Conservation (phyloP, 2,888 invertebrate species). For the Cheilosia grossa region DNA sequence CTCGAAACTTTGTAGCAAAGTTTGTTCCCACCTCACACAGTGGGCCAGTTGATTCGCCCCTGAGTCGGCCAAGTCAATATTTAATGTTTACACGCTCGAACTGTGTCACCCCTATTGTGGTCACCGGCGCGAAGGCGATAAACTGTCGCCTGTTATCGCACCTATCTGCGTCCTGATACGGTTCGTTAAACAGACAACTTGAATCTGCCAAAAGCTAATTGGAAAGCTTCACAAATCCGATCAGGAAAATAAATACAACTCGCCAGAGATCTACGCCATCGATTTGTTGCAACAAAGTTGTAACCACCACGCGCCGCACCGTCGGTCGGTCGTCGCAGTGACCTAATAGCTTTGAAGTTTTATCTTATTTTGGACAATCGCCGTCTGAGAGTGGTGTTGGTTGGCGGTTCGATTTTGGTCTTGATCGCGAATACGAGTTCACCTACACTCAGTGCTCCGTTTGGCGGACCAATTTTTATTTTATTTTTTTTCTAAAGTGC, state of each 20-base stretch:
- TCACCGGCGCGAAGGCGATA: constrained; percentile 12
- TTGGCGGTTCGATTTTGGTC: constrained; percentile 42
- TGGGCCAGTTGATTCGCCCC: not conserved
- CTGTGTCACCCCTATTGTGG: not conserved
- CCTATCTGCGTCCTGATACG: constrained; percentile 27
- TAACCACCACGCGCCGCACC: not conserved
- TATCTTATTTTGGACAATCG: constrained; percentile 69
- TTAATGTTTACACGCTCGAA: constrained; percentile 33
- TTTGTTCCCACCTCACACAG: constrained; percentile 6
- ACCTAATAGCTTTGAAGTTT: constrained; percentile 67
- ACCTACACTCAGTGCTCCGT: constrained; percentile 49
- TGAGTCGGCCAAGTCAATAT: constrained; percentile 49
- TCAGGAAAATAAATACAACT: not conserved
- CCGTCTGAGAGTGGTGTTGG: constrained; percentile 40
- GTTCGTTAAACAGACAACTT: constrained; percentile 28
- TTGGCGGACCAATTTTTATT: constrained; percentile 54
- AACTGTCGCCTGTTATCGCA: constrained; percentile 29
- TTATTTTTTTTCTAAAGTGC: constrained; percentile 17
- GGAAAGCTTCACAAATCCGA: constrained; percentile 1
- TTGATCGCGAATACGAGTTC: constrained; percentile 66
- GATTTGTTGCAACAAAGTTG: constrained; percentile 47
- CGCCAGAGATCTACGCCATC: constrained; percentile 25
- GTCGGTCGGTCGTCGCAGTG: constrained; percentile 21
- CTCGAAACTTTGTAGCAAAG: not conserved
- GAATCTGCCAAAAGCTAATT: not conserved